Base-by-base conservation (phyloP, 2,888 invertebrate species). In the Hirtodrosophila trivittata region DNA sequence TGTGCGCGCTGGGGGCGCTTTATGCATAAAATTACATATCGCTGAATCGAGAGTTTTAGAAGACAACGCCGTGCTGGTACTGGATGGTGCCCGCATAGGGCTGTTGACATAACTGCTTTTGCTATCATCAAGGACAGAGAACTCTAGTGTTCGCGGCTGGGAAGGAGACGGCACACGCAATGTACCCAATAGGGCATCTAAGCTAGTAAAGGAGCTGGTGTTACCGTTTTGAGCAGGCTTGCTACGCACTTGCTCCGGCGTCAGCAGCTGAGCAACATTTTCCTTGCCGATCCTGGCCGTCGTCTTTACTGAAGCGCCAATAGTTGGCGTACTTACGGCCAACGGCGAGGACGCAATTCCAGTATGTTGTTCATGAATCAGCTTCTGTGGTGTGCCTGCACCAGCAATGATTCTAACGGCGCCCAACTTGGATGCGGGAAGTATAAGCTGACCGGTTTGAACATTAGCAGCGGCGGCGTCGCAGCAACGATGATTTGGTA, bases 401-500 rank as follows among this genome's bases (percentile, higher is more conserved):
- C 14, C 32, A 3, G 47, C 9, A 8, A 30, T 16, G 4, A 52
- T 9, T 14, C 38, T 33, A 0, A 50, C 35, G 3, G 50, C 47
- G 4, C 43, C 57, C 5, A 65, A 16, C 7, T 52, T 18, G 1
- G 28, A 8, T 0, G 41, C 37, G n/a, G 63, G 51, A 3, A 63
- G 12, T 1, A 72, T 21, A 7, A 58, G 26, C 13, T 52, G 35
- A 3, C 49, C 33, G 1, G 55, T 64, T 12, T 46, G 30, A 0
- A 32, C 13, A 28, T 63, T 63, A 6, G 14, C 35, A 13, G 30
- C 68, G n/a, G 71, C 58, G 1, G 57, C 49, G 13, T 54, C 38
- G 45, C 89, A 89, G 50, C 89, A 89, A 0, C 83, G 73, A 1
- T 87, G 77, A 39, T 70, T 74, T 0, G 76, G 78, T 18, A 88